Base-by-base conservation (phyloP, 2,888 invertebrate genomes). In the Drosophila cyrtoloma region DNA sequence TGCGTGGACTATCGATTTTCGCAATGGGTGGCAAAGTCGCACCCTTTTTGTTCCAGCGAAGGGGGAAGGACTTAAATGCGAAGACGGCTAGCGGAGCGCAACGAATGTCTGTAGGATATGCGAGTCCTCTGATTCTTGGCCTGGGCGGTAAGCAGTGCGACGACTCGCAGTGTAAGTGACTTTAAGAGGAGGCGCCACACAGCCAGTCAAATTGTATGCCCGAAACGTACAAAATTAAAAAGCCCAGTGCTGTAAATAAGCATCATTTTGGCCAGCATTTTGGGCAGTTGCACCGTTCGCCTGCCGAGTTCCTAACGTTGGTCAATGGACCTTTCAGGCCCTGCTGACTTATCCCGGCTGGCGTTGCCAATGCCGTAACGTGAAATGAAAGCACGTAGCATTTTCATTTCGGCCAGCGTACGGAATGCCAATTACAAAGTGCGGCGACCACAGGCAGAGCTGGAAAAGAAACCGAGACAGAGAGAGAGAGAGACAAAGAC, bases 401-500 rank as follows among this genome's bases (percentile, higher is more conserved):
- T 88, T 89, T 90, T 91, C 90, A 90, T 90, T 90, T 90, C 71
- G 90, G 82, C 78, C 89, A 87, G 84, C 78, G 87, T 82, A 77
- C 84, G 80, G 91, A 90, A 90, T 90, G 89, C 89, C 91, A 90
- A 90, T 90, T 90, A 91, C 86, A 89, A 77, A 85, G 71, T 77
- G 81, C 69, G 80, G 79, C 81, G 72, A 71, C 71, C 73, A 56
- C 77, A 71, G 30, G 9, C 50, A 47, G 61, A 26, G 26, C 30
- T 5, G 30, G 30, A 52, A 28, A 65, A 30, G 26, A 14, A 53
- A 37, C 57, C 37, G 3, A 51, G 42, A 51, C 19, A 62, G 56
- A 56, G 52, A 35, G 26, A 39, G 39, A 14, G 28, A 12, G 6
- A 42, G 39, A 14, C 5, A 57, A 44, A 22, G 5, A 16, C 16